Base-by-base conservation (phyloP, 1,140 invertebrate species). In the Eciton burchellii region DNA sequence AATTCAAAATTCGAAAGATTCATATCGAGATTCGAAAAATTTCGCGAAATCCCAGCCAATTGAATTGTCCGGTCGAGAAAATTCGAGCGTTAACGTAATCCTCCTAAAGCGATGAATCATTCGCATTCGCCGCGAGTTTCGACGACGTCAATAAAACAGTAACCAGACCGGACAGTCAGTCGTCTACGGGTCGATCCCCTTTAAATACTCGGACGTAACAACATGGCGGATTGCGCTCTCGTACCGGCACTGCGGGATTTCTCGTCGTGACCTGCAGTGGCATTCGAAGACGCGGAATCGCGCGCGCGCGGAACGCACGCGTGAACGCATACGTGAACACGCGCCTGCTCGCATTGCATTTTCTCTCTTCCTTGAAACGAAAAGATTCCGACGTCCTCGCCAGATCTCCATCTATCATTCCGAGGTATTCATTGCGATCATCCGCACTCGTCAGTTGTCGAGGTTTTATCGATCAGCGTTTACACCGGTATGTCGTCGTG, bases 141-240 rank as follows among this genome's bases (percentile, higher is more conserved):
- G 1, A 21, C 9, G 41, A 43, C 43, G 63, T 68, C 65, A 21
- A 68, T 68, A 68, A 68, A 49, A 2, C 43, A 68, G 45, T 45
- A 43, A 49, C 63, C 63, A 41, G 6, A 11, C 14, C 41, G 16
- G 29, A 47, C 63, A 12, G 21, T 45, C 62, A 45, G 14, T 45
- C 54, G 35, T 4, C 35, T 60, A 5, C 56, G 24, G 21, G 24
- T 60, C 66, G 49, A 12, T 54, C 59, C 24, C 57, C 26, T 63
- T 49, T 24, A 24, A 76, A 35, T n/a, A 16, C 49, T 16, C 35
- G n/a, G 45, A 35, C 47, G 57, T n/a, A 35, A 56, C 62, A 79
- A 68, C 43, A 79, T 79, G 74, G 74, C 74, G 74, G 74, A 79
- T 45, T 49, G 54, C 49, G 49, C 24, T 21, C 3, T 8, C 63